phyloP scores from a whole-genome alignment of 2,797 vertebrate genomes.

The Calcarius lapponicus region DNA sequence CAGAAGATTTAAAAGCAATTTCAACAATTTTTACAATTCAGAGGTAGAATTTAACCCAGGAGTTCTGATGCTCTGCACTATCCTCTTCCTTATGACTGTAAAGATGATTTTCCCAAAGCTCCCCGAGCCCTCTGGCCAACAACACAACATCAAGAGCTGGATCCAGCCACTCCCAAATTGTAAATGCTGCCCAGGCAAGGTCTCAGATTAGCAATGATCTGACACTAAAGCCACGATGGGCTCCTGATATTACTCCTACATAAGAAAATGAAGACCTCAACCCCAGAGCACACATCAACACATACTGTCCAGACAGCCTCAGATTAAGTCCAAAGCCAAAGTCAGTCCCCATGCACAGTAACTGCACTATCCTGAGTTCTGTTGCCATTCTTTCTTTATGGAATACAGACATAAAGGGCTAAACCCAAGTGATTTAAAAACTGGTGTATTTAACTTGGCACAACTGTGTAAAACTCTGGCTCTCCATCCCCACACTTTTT shows the following conservation, averaged over 20 bases:
- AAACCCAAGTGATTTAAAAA: not conserved
- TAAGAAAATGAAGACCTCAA: not conserved
- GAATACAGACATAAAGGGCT: not conserved
- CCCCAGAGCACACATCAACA: not conserved
- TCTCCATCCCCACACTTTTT: not conserved
- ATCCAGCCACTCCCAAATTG: not conserved
- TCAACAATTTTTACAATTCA: not conserved
- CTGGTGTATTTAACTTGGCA: not conserved
- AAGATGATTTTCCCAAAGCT: not conserved
- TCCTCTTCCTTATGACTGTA: not conserved
- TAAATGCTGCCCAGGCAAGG: not conserved
- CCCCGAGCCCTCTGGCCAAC: not conserved
- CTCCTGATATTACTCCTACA: not conserved
- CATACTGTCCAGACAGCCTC: accelerated
- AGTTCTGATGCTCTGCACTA: not conserved
- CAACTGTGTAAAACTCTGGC: not conserved
- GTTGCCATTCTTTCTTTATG: not conserved
- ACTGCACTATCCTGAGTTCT: not conserved
- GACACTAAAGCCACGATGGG: not conserved
- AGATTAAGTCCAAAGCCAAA: not conserved
- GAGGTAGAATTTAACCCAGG: not conserved
- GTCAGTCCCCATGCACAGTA: not conserved
- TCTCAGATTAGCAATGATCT: not conserved
- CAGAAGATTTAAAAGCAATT: not conserved
- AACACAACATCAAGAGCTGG: not conserved